Percentiles rank a stretch among this genome's conserved stretches.
phyloP scores from a whole-genome alignment of 2,797 vertebrate species.

The Sylvilagus floridanus region DNA sequence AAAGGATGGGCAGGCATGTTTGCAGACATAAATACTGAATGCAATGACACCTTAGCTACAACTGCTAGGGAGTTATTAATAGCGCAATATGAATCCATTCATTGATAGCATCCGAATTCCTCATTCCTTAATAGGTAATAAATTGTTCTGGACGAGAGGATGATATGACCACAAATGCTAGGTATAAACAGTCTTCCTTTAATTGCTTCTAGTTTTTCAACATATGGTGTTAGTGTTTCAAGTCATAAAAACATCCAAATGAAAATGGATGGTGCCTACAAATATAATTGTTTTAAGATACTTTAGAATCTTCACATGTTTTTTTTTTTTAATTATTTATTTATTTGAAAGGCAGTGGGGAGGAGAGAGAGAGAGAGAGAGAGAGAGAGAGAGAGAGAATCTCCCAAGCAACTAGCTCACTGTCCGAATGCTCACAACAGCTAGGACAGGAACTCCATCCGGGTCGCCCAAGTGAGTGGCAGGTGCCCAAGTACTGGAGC shows the following conservation, averaged over 20 bases:
- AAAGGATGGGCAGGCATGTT: slow-evolving; percentile 70
- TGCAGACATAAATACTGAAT: slow-evolving; percentile 73
- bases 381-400: too few relatives aligned
- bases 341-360: too few relatives aligned
- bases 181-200: background rate
- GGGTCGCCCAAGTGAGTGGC: too few relatives aligned
- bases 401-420: too few relatives aligned
- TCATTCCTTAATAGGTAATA: slow-evolving; percentile 6
- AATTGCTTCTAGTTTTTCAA: slow-evolving; percentile 11
- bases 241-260: background rate
- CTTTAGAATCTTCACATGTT: background rate
- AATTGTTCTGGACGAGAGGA: background rate
- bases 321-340: background rate
- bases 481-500: too few relatives aligned
- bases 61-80: background rate
- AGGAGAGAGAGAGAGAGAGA: too few relatives aligned
- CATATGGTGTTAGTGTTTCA: background rate
- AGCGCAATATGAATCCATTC: background rate
- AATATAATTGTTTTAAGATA: background rate
- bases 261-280: background rate
- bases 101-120: background rate
- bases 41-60: slow-evolving; percentile 72
- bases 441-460: too few relatives aligned
- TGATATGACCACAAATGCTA: background rate
- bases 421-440: too few relatives aligned